Base-by-base conservation (phyloP, 2,113 vertebrate species). In the Dipodomys spectabilis region DNA sequence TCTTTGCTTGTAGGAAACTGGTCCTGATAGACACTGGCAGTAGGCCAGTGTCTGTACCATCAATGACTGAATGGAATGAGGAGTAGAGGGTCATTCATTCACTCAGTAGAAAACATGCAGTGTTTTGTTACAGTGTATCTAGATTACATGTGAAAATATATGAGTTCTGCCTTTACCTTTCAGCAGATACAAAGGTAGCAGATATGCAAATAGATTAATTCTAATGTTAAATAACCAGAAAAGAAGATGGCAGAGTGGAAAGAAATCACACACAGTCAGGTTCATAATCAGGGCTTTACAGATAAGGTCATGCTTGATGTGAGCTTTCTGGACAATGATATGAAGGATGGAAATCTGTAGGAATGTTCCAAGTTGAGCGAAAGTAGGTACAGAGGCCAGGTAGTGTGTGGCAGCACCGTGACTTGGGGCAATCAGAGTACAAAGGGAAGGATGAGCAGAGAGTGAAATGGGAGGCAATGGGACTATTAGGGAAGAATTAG, bases 301-400 rank as follows among this genome's bases (percentile, higher is more conserved):
- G 45, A 39, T 3, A 6, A 69, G 15, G 16, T 6, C 3, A 20
- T 16, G 49, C 32, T 68, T 22, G 1, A n/a, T 19, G 2, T 30
- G 75, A 67, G 7, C 45, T 79, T 3, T 75, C 30, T 3, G 5
- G 68, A 53, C 23, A 71, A 12, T 13, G 28, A 71, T 49, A 20
- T 57, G 32, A 28, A 65, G 27, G 35, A 60, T 10, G 12, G 20
- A 65, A 44, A 19, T 30, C 62, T 65, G 32, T 6, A 32, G 45
- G 28, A 25, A 19, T 65, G 32, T 13, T 20, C 39, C 67, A 49
- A 64, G 32, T 35, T 10, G 7, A 27, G 32, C 7, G 71, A 67
- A 65, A 18, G 30, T 0, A 0, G 22, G 19, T 64, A 30, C 11
- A 6, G 32, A 32, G 65, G 32, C 27, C 77, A 30, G 16, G 30